Percentiles rank a stretch among this genome's conserved stretches.
Evolutionary conservation across 1,140 invertebrate species (phyloP).

Genomic region (Lerema accius): DNA sequence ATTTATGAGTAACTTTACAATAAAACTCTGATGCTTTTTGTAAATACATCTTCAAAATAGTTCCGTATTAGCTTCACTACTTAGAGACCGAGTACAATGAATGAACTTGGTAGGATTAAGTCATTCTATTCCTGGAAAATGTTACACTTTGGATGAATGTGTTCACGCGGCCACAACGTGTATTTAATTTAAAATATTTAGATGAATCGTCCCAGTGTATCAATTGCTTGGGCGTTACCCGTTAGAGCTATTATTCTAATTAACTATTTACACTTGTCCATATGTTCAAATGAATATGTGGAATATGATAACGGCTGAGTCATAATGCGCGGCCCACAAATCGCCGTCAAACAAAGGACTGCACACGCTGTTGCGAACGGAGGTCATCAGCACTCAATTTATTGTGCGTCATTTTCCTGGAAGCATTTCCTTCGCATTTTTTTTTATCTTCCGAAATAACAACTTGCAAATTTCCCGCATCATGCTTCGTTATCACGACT

Average conservation of each 20-base stretch:
- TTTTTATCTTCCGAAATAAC: constrained; percentile 3
- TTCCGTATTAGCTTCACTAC: too few species aligned
- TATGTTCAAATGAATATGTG: constrained; percentile 44
- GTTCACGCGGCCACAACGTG: constrained; percentile 18
- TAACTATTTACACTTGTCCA: constrained; percentile 37
- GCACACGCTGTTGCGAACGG: constrained; percentile 50
- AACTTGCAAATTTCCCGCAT: background rate
- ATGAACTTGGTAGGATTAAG: too few species aligned
- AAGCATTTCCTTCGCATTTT: constrained; percentile 12
- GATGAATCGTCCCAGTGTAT: background rate
- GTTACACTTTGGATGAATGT: too few species aligned
- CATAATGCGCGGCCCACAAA: constrained; percentile 68
- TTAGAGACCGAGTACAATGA: too few species aligned
- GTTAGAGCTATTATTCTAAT: constrained; percentile 39
- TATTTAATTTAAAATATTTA: background rate
- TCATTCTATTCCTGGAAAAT: background rate
- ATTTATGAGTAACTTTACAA: too few species aligned
- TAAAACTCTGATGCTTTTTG: too few species aligned
- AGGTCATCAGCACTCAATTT: constrained; percentile 58
- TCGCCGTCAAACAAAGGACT: constrained; percentile 66
- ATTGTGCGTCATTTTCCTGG: constrained; percentile 65
- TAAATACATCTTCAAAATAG: too few species aligned
- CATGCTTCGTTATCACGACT: background rate
- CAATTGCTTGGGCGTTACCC: constrained; percentile 21
- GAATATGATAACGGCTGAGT: constrained; percentile 66